phyloP scores from a whole-genome alignment of 2,888 invertebrate species.

The Oeneis ivallda region DNA sequence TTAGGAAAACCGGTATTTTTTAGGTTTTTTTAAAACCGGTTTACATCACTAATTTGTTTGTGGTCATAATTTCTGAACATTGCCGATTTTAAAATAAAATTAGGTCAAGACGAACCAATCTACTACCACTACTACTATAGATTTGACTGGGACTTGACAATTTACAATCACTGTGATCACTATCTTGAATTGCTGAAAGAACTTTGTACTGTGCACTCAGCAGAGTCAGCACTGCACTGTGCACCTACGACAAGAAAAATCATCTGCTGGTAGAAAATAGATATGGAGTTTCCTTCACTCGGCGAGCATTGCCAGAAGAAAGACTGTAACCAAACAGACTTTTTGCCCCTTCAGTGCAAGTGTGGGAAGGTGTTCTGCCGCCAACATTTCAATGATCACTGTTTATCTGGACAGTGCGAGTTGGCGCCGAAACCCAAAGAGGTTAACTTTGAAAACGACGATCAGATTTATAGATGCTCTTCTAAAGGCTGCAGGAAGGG shows the following conservation, averaged over 20 bases:
- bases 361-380: slow-evolving; percentile 85
- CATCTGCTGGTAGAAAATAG: not conserved
- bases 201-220: too few species aligned
- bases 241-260: not conserved
- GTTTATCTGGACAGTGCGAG: slow-evolving; percentile 77
- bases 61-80: too few species aligned
- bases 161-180: too few species aligned
- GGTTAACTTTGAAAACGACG: slow-evolving; percentile 63
- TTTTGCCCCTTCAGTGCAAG: slow-evolving; percentile 85
- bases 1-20: too few species aligned
- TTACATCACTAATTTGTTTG: too few species aligned
- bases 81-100: too few species aligned
- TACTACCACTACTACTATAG: too few species aligned
- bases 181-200: not conserved
- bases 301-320: slow-evolving; percentile 84
- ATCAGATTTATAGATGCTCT: slow-evolving; percentile 79
- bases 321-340: slow-evolving; percentile 86
- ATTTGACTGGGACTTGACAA: too few species aligned
- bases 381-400: slow-evolving; percentile 83
- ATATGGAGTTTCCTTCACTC: slow-evolving; percentile 90
- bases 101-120: too few species aligned
- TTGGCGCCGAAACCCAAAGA: slow-evolving; percentile 67
- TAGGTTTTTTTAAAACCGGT: too few species aligned
- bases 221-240: too few species aligned
- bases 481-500: slow-evolving; percentile 80